phyloP scores from a whole-genome alignment of 2,888 invertebrate species.

The Drepanosiphum platanoidis region DNA sequence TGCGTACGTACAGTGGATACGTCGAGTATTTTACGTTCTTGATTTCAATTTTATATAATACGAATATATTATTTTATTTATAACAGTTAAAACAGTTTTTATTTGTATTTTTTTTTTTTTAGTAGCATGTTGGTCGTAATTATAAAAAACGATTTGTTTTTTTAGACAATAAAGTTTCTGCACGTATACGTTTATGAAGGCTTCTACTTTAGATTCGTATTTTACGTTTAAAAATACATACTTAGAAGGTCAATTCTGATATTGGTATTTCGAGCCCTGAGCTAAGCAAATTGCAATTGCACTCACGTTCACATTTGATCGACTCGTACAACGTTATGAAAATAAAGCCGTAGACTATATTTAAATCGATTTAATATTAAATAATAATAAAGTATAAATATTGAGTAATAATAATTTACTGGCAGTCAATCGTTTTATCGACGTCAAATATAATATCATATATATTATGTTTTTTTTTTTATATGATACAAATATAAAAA shows the following conservation, averaged over 20 bases:
- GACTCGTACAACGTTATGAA: not conserved
- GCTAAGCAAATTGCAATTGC: not conserved
- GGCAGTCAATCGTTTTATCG: not conserved
- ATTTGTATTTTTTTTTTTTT: not conserved
- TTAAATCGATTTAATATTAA: not conserved
- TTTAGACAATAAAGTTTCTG: conserved; percentile 24
- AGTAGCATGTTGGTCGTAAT: not conserved
- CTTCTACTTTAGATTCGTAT: conserved; percentile 5
- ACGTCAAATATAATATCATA: not conserved
- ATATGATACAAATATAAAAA: not conserved
- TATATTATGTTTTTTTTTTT: no score
- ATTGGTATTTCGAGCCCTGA: conserved; percentile 7
- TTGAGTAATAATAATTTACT: not conserved
- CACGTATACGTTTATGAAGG: conserved; percentile 17
- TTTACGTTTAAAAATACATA: not conserved
- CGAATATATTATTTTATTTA: not conserved
- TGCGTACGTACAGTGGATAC: not conserved
- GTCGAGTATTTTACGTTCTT: not conserved
- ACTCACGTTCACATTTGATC: not conserved
- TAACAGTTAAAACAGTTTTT: not conserved
- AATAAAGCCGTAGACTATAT: not conserved
- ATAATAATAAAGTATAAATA: not conserved
- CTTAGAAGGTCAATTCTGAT: conserved; percentile 12
- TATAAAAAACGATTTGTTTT: conserved; percentile 31
- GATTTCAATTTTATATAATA: not conserved